phyloP scores from a whole-genome alignment of 2,888 invertebrate genomes.

The Amphipoea lucens region DNA sequence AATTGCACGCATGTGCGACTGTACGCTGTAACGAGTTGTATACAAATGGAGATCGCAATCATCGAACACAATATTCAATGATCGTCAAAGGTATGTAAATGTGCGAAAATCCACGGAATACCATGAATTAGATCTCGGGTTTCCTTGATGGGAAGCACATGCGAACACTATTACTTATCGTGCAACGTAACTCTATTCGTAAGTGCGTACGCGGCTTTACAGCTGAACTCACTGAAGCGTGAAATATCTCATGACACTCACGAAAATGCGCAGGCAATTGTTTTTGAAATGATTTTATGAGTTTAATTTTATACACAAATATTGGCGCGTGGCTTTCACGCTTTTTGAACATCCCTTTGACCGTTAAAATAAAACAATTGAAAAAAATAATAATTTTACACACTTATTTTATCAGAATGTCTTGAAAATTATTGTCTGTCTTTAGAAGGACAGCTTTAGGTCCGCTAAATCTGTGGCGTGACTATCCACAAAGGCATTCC shows the following conservation, averaged over 20 bases:
- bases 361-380: constrained; percentile 17
- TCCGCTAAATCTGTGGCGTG: constrained; percentile 50
- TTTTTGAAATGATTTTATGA: constrained; percentile 25
- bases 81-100: constrained; percentile 30
- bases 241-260: constrained; percentile 32
- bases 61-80: neutral
- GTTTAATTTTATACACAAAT: constrained; percentile 23
- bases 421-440: constrained; percentile 16
- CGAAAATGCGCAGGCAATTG: constrained; percentile 40
- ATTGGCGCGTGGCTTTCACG: constrained; percentile 15
- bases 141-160: neutral
- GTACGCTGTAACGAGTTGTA: constrained; percentile 9
- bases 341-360: constrained; percentile 4
- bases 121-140: neutral
- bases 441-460: constrained; percentile 24
- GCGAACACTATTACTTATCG: constrained; percentile 1
- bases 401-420: constrained; percentile 9
- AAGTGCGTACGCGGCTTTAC: constrained; percentile 7
- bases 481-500: constrained; percentile 63
- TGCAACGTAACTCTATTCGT: constrained; percentile 9
- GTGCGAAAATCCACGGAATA: constrained; percentile 11
- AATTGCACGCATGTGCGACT: neutral
- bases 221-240: constrained; percentile 12
- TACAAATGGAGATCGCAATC: constrained; percentile 18
- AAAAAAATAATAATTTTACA: constrained; percentile 14